Percentiles rank a stretch among this genome's conserved stretches.
These are phyloP conservation scores for Pteropus alecto DNA, from an alignment of 2,113 vertebrate genomes.

Conservation along the genomic window DNA sequence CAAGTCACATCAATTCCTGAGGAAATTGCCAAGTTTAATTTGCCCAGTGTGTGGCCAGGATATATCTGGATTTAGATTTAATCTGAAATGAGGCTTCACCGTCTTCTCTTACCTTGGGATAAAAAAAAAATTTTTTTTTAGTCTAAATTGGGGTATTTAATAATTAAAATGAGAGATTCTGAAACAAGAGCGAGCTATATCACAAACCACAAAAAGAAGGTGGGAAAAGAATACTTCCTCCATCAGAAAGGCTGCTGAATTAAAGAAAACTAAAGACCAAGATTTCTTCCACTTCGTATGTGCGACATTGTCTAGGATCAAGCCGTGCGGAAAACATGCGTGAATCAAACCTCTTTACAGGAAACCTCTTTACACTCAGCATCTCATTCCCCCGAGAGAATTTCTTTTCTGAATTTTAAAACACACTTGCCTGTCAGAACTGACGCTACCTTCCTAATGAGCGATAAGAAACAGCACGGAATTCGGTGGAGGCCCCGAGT, in stretches of 20 bases:
- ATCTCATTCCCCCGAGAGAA: neutral
- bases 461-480: neutral
- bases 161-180: neutral
- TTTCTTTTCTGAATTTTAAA: neutral
- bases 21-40: too few relatives aligned
- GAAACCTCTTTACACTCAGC: neutral
- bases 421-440: neutral
- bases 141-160: neutral
- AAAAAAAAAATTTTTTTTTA: neutral
- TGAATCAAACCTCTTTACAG: neutral
- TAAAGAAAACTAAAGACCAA: neutral
- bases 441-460: neutral
- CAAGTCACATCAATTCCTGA: fast-evolving
- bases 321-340: neutral
- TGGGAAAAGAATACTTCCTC: too few relatives aligned
- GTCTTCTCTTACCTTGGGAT: neutral
- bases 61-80: neutral
- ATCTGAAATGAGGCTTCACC: neutral
- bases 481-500: fast-evolving
- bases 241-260: neutral
- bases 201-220: neutral
- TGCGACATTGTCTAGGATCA: neutral
- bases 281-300: too few relatives aligned
- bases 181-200: neutral
- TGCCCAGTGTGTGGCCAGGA: neutral